Conservation (phyloP, 2,888 invertebrate species). For the Conops quadrifasciatus region DNA sequence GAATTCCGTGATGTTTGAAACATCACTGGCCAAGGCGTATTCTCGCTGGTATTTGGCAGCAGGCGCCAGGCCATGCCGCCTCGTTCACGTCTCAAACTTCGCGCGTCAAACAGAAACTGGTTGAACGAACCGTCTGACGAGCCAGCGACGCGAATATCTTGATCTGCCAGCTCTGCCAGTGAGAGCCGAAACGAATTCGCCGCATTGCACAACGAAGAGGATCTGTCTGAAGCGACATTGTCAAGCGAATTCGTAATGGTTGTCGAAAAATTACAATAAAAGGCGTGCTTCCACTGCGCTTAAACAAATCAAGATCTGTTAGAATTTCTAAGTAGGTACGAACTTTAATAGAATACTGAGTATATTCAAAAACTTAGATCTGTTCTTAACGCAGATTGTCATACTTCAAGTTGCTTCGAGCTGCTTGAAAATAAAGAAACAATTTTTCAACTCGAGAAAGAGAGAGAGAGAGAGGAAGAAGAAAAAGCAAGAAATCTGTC, state of each 20-base stretch:
- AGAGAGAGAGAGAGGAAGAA: too few relatives aligned
- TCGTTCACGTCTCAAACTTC: conserved; percentile 10
- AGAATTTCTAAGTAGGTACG: too few relatives aligned
- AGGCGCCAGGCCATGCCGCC: neutral
- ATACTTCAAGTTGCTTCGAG: too few relatives aligned
- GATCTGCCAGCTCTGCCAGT: too few relatives aligned
- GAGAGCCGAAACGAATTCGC: neutral
- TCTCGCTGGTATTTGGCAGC: neutral
- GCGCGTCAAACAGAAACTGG: conserved; percentile 17
- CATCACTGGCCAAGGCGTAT: conserved; percentile 35
- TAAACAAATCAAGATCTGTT: neutral
- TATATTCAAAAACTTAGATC: too few relatives aligned
- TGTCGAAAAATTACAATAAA: neutral
- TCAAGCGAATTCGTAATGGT: neutral
- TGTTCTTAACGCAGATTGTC: too few relatives aligned
- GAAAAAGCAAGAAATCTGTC: too few relatives aligned
- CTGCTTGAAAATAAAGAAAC: too few relatives aligned
- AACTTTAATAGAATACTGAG: too few relatives aligned
- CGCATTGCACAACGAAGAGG: conserved; percentile 27
- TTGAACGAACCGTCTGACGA: neutral
- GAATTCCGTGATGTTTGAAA: conserved; percentile 38
- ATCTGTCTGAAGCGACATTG: conserved; percentile 23
- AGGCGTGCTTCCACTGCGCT: neutral
- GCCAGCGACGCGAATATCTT: conserved; percentile 6
- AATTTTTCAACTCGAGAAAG: too few relatives aligned